phyloP scores from a whole-genome alignment of 2,888 invertebrate species.

The Monopis laevigella region DNA sequence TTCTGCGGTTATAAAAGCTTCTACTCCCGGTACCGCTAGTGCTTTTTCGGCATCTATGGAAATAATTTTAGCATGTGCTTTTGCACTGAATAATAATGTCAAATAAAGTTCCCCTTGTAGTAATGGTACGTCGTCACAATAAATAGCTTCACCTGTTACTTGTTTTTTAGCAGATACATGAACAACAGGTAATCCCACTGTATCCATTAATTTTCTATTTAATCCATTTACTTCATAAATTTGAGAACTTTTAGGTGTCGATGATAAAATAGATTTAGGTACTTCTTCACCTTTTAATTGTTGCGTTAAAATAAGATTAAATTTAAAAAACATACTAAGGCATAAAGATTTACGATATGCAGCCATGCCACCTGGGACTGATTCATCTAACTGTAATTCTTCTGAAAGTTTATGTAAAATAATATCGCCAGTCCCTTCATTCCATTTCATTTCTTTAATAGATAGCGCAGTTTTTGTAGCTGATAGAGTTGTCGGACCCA shows the following conservation, averaged over 20 bases:
- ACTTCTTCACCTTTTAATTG: conserved; percentile 25
- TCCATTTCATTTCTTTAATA: conserved; percentile 65
- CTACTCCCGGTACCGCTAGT: conserved; percentile 77
- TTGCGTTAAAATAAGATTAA: conserved; percentile 67
- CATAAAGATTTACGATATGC: conserved; percentile 71
- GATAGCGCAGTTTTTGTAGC: conserved; percentile 68
- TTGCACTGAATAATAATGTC: conserved; percentile 79
- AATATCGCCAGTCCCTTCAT: conserved; percentile 60
- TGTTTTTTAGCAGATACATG: conserved; percentile 89
- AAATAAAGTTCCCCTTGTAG: conserved; percentile 80
- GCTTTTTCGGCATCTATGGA: conserved; percentile 81
- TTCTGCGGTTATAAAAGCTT: conserved; percentile 76
- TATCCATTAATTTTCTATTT: conserved; percentile 66
- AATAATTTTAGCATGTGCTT: conserved; percentile 81
- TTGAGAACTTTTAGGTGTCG: conserved; percentile 73
- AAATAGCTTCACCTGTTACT: conserved; percentile 90
- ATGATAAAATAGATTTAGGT: conserved; percentile 47
- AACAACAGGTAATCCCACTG: conserved; percentile 80
- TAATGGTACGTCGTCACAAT: conserved; percentile 86
- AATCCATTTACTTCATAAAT: conserved; percentile 62
- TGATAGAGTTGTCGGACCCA: conserved; percentile 81
- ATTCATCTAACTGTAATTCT: conserved; percentile 75
- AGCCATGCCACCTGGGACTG: conserved; percentile 78
- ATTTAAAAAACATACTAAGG: conserved; percentile 68
- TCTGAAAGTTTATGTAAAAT: conserved; percentile 65